Evolutionary conservation across 1,140 invertebrate genomes (phyloP).

Genomic region (Cotesia vestalis): DNA sequence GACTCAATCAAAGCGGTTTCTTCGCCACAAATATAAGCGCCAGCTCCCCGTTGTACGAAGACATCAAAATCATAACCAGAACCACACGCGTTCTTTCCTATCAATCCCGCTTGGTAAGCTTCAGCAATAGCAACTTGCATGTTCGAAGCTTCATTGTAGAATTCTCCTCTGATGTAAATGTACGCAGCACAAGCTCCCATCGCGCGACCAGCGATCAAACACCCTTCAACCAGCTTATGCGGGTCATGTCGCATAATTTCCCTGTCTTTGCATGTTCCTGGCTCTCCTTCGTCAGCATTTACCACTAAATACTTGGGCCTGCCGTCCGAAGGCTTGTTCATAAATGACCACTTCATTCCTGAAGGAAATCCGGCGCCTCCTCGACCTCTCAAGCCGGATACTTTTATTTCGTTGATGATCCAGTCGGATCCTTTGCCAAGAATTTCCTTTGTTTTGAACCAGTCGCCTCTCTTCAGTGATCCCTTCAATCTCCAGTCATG

Average conservation of each 20-base stretch:
- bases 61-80: constrained; percentile 99
- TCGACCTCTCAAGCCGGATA: constrained; percentile 92
- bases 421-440: constrained; percentile 93
- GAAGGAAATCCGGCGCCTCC: constrained; percentile 99
- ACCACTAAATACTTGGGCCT: constrained; percentile 98
- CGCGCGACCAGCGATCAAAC: constrained; percentile 91
- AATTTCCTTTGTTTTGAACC: constrained; percentile 99
- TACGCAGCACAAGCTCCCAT: constrained; percentile 99
- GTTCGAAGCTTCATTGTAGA: constrained; percentile 99
- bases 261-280: constrained; percentile 98
- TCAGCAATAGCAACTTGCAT: constrained; percentile 98
- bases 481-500: constrained; percentile 98
- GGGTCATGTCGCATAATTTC: constrained; percentile 99
- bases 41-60: constrained; percentile 96
- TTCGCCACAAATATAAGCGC: constrained; percentile 99
- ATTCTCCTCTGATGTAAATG: constrained; percentile 99
- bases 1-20: constrained; percentile 99
- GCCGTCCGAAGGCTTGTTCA: constrained; percentile 99
- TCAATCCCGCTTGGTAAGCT: constrained; percentile 94
- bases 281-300: constrained; percentile 99
- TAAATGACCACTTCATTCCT: constrained; percentile 99
- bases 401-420: constrained; percentile 97
- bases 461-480: constrained; percentile 91
- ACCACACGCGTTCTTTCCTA: constrained; percentile 97
- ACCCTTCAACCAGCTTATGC: constrained; percentile 98